A percentile compares a stretch with the other conserved stretches of the same genome.
These are phyloP conservation scores for Sapayoa aenigma DNA, from an alignment of 2,113 vertebrate genomes.

Conservation along the genomic window DNA sequence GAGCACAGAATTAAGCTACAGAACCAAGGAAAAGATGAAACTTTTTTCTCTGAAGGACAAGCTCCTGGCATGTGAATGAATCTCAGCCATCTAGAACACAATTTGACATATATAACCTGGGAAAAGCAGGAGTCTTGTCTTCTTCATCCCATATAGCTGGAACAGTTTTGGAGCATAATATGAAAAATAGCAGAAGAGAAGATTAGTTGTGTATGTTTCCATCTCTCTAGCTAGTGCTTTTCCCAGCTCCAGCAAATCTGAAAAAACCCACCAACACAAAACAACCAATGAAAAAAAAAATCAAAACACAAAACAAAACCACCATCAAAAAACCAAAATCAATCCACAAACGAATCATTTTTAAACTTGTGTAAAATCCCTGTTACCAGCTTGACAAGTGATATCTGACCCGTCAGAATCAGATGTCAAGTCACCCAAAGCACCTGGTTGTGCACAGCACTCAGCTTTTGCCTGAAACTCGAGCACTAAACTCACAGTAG, in stretches of 20 bases:
- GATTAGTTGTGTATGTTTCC: neutral
- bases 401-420: neutral
- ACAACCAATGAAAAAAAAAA: too few relatives aligned
- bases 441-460: neutral
- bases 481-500: neutral
- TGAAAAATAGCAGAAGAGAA: neutral
- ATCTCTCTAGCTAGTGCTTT: neutral
- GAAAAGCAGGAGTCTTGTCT: neutral
- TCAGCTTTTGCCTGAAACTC: neutral
- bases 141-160: neutral
- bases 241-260: neutral
- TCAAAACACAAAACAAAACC: too few relatives aligned
- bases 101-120: neutral
- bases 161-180: neutral
- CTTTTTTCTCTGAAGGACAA: neutral
- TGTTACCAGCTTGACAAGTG: neutral
- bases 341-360: neutral
- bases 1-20: neutral
- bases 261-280: neutral
- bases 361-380: neutral
- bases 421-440: neutral
- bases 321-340: neutral
- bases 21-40: neutral
- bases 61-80: neutral
- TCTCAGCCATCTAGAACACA: rapidly evolving